Evolutionary conservation across 2,113 vertebrate genomes (phyloP), one percentile per base, ranked within the genome.

Genomic region (Hemibagrus wyckioides): DNA sequence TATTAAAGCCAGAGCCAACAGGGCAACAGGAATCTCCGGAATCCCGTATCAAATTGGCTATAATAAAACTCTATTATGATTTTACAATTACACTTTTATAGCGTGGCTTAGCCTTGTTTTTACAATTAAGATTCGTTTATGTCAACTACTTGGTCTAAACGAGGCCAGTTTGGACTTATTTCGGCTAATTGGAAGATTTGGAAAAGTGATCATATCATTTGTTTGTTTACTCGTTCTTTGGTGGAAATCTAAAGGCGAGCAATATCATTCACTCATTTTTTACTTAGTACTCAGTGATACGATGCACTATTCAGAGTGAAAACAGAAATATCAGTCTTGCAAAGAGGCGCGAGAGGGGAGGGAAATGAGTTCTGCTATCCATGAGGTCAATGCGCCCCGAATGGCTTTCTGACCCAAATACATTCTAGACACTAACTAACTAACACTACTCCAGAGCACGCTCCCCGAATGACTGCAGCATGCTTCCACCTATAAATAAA

Each of bases 1-100:
- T 84, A 88, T 90, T 86, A 89, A 87, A 87, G 11, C n/a, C 86
- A 87, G 77, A 76, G 90, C 89, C 87, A 91, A 84, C 5, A 76
- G 90, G 92, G 88, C 76, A 71, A 90, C 76, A 48, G 84, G 86
- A 91, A 91, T 89, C 89, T 91, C 39, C 73, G 90, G 91, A 92
- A 92, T 92, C 87, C 87, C 85, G 48, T 86, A 87, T 88, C 84
- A 90, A 89, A 91, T 88, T 56, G 73, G 79, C 57, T 25, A 79
- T 65, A 76, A 82, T 89, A 85, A 82, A 85, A 87, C 57, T 69
- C 79, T 14, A 82, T 87, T 87, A 85, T 67, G 7, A 87, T 81
- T 82, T 65, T 82, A 89, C 88, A 87, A 71, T 84, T 85, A 19
- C 63, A 80, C 30, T 59, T 87, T 89, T 81, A 73, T 36, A 44